A percentile compares a stretch with the other conserved stretches of the same genome.
phyloP scores from a whole-genome alignment of 2,888 invertebrate species.

The Watsonalla cultraria region DNA sequence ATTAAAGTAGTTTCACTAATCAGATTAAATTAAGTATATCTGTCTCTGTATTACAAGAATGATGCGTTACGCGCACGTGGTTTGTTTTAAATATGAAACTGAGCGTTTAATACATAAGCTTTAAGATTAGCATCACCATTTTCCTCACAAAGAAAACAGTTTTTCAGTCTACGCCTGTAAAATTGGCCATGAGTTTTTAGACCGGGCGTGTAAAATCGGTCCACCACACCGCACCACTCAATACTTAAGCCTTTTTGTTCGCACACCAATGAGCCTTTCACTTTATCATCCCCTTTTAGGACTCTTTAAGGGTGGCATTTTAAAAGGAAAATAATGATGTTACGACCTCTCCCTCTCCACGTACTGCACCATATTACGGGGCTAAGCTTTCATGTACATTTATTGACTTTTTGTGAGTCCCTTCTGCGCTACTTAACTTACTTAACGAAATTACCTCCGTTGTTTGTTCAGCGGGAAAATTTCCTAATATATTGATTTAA shows the following conservation, averaged over 20 bases:
- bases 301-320: constrained; percentile 43
- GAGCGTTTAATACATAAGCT: constrained; percentile 9
- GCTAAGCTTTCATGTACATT: not conserved
- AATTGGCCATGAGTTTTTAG: constrained; percentile 31
- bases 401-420: too few species aligned
- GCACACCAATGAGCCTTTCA: constrained; percentile 45
- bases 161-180: constrained; percentile 18
- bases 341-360: constrained; percentile 23
- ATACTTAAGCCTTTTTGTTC: constrained; percentile 54
- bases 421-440: too few species aligned
- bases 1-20: not conserved
- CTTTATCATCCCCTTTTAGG: constrained; percentile 47
- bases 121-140: constrained; percentile 2
- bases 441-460: too few species aligned
- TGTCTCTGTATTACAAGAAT: not conserved
- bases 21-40: not conserved
- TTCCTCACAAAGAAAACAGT: constrained; percentile 17
- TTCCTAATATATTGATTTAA: too few species aligned
- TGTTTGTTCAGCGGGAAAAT: too few species aligned
- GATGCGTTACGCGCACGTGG: not conserved
- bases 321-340: constrained; percentile 54
- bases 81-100: constrained; percentile 22
- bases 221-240: constrained; percentile 49
- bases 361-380: not conserved
- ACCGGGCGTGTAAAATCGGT: constrained; percentile 41